Conservation (phyloP, 2,113 vertebrate species). For the Danionella cerebrum region DNA sequence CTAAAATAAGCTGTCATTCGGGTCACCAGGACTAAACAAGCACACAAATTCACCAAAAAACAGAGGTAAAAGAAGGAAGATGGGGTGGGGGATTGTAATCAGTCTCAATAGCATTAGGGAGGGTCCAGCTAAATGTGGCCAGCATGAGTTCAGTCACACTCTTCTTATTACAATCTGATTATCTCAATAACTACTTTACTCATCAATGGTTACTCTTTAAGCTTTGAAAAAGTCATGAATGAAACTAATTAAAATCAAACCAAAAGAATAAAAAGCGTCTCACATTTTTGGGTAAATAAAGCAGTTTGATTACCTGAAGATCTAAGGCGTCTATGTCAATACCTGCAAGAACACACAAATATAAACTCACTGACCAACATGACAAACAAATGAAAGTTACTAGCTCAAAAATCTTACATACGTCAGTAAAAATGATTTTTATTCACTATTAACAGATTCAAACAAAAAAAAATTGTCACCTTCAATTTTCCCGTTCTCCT, state of each 20-base stretch:
- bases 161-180: constrained; percentile 8
- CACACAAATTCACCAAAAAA: background rate
- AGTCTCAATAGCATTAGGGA: constrained; percentile 1
- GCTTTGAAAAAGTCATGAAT: constrained; percentile 46
- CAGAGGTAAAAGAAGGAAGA: background rate
- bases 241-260: constrained; percentile 45
- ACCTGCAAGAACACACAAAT: constrained; percentile 34
- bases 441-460: background rate
- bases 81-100: background rate
- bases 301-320: constrained; percentile 50
- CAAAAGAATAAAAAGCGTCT: too few relatives aligned
- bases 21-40: background rate
- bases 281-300: too few relatives aligned
- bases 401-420: background rate
- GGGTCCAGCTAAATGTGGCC: constrained; percentile 10
- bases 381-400: background rate
- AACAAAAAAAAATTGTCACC: constrained; percentile 41
- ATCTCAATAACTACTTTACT: background rate
- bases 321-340: constrained; percentile 43
- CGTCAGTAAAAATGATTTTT: background rate
- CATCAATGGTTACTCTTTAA: background rate
- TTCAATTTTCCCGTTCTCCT: constrained; percentile 52
- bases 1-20: constrained; percentile 32
- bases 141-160: constrained; percentile 12
- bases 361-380: background rate